Evolutionary conservation across 2,888 invertebrate species (phyloP).

Genomic region (Actias luna): DNA sequence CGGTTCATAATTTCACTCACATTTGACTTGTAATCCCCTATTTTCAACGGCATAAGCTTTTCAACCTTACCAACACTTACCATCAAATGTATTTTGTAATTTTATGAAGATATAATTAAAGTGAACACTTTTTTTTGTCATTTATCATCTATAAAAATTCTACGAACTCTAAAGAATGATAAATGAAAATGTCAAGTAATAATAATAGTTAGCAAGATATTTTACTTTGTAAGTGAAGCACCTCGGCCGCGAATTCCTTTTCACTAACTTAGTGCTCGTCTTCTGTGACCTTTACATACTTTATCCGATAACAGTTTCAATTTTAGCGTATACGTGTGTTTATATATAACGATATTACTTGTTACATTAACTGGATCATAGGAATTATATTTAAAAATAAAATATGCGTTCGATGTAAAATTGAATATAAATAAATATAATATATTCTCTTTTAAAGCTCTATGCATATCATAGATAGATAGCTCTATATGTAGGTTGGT

Average conservation of each 20-base stretch:
- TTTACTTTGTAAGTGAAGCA: constrained; percentile 7
- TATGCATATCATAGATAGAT: background rate
- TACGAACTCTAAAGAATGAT: background rate
- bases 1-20: too few species aligned
- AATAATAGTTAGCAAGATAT: constrained; percentile 2
- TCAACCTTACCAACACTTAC: too few species aligned
- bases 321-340: background rate
- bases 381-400: too few species aligned
- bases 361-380: background rate
- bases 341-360: background rate
- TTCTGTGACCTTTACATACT: background rate
- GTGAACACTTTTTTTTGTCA: background rate
- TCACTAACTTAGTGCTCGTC: background rate
- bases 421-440: too few species aligned
- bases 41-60: background rate
- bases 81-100: background rate
- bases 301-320: background rate
- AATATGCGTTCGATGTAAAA: too few species aligned
- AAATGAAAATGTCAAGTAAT: constrained; percentile 4
- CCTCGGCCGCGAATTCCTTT: constrained; percentile 7
- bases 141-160: background rate
- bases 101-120: background rate
- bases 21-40: too few species aligned
- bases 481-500: background rate
- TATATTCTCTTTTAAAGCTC: background rate